Percentiles rank a stretch among this genome's conserved stretches.
Conservation (phyloP, 2,113 vertebrate genomes). For the Phylloscopus whistleri region DNA sequence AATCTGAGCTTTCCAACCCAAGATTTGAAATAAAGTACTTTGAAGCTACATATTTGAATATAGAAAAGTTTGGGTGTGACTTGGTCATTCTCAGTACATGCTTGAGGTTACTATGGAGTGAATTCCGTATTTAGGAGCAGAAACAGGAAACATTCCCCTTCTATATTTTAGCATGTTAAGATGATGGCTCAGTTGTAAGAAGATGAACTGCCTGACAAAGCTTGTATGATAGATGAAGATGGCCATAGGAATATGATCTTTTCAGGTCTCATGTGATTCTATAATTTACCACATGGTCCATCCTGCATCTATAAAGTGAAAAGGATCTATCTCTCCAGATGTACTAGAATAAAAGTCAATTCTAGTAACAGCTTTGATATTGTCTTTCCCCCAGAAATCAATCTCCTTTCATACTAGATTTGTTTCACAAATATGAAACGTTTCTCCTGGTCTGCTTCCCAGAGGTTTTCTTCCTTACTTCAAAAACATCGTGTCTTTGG, state of each 20-base stretch:
- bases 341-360: not conserved
- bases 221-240: not conserved
- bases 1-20: not conserved
- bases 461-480: not conserved
- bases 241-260: not conserved
- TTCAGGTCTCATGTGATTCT: not conserved
- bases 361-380: constrained; percentile 18
- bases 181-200: not conserved
- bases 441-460: not conserved
- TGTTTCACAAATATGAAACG: not conserved
- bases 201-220: not conserved
- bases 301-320: not conserved
- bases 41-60: not conserved
- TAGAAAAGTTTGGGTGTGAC: not conserved
- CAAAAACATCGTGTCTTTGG: not conserved
- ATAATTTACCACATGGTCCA: not conserved
- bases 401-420: constrained; percentile 27
- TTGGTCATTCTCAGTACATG: not conserved
- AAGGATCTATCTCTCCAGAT: not conserved
- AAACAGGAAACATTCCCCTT: not conserved
- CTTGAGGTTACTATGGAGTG: not conserved
- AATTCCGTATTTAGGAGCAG: not conserved
- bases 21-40: not conserved
- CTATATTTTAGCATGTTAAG: not conserved
- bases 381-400: constrained; percentile 14